A percentile compares a stretch with the other conserved stretches of the same genome.
phyloP scores from a whole-genome alignment of 2,113 vertebrate genomes.

The Daubentonia madagascariensis region DNA sequence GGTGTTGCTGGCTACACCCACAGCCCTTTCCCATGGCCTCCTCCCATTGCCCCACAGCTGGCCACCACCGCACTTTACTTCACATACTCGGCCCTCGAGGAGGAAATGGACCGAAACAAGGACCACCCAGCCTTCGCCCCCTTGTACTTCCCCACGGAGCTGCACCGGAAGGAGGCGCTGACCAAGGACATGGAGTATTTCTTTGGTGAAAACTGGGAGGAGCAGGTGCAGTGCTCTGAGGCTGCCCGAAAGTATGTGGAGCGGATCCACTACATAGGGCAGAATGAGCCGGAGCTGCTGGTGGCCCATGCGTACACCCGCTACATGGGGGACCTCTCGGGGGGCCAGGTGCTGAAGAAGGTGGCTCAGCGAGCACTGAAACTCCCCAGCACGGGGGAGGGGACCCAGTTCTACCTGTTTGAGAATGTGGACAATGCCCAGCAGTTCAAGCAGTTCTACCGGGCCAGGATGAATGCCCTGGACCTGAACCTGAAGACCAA shows the following conservation, averaged over 20 bases:
- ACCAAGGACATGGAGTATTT: constrained; percentile 92
- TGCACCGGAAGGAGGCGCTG: constrained; percentile 91
- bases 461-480: constrained; percentile 95
- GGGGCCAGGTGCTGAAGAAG: constrained; percentile 97
- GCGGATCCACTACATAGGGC: constrained; percentile 92
- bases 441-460: constrained; percentile 97
- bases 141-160: constrained; percentile 94
- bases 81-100: constrained; percentile 95
- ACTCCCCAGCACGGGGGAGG: constrained; percentile 92
- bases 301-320: constrained; percentile 97
- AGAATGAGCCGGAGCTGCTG: constrained; percentile 90
- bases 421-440: constrained; percentile 92
- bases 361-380: constrained; percentile 96
- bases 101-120: constrained; percentile 95
- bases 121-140: constrained; percentile 92
- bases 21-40: not conserved
- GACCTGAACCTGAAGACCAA: constrained; percentile 89
- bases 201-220: constrained; percentile 92
- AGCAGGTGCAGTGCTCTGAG: constrained; percentile 86
- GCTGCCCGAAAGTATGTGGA: constrained; percentile 91
- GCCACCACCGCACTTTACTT: constrained; percentile 93
- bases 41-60: constrained; percentile 81
- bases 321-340: constrained; percentile 99
- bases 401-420: constrained; percentile 94
- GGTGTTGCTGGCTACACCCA: not conserved